These are phyloP conservation scores for Ecliptopera silaceata DNA, from an alignment of 2,888 invertebrate species.

Conservation along the genomic window DNA sequence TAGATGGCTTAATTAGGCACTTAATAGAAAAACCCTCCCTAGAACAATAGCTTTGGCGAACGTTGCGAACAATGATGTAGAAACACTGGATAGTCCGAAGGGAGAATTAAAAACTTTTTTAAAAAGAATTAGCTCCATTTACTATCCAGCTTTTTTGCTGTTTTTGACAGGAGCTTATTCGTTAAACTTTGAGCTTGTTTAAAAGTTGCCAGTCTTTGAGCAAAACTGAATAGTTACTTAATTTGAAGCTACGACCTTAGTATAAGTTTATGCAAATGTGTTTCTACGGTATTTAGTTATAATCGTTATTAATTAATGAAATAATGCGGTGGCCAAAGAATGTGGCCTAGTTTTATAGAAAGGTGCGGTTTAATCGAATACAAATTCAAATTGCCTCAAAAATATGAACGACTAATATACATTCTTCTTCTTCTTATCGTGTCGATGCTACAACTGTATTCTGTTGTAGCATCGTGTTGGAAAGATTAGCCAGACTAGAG, in stretches of 20 bases:
- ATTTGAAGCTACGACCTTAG: constrained; percentile 1
- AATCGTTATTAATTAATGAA: constrained; percentile 31
- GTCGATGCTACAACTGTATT: too few species aligned
- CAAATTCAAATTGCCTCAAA: too few species aligned
- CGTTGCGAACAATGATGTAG: constrained; percentile 26
- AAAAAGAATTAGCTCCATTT: constrained; percentile 31
- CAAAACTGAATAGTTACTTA: constrained; percentile 10
- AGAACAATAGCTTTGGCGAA: constrained; percentile 31
- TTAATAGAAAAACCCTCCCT: constrained; percentile 38
- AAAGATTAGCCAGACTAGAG: too few species aligned
- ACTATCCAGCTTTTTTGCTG: constrained; percentile 26
- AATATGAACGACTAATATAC: too few species aligned
- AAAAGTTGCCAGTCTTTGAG: constrained; percentile 23
- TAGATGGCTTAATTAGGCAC: constrained; percentile 39
- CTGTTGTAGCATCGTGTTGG: too few species aligned
- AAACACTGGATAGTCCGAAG: constrained; percentile 25
- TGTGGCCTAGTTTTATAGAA: too few species aligned
- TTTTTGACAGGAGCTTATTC: constrained; percentile 31
- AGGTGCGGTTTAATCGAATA: too few species aligned
- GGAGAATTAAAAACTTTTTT: constrained; percentile 29
- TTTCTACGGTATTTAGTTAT: not conserved
- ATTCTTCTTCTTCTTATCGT: too few species aligned
- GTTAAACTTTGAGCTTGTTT: constrained; percentile 27
- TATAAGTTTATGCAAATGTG: not conserved
- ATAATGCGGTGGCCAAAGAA: too few species aligned